Conservation (phyloP, 2,797 vertebrate species). For the Falco peregrinus region DNA sequence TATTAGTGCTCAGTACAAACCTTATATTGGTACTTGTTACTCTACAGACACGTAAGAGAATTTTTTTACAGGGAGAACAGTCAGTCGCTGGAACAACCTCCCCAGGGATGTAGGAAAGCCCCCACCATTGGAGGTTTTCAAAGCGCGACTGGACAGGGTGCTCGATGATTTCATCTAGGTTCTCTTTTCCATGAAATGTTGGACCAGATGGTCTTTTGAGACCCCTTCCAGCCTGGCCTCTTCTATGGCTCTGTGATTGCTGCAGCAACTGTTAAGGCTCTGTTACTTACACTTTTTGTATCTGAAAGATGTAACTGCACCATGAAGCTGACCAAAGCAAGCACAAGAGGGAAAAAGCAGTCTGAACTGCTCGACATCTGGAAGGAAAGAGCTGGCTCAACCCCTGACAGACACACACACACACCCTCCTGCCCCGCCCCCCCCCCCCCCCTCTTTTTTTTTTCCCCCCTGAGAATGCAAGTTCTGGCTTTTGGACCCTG, state of each 20-base stretch:
- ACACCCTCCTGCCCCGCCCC: fast-evolving
- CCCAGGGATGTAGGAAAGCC: neutral
- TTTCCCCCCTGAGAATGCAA: neutral
- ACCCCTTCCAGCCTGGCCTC: neutral
- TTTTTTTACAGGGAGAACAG: neutral
- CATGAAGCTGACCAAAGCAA: neutral
- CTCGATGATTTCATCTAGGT: neutral
- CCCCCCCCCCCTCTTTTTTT: neutral
- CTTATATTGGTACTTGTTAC: neutral
- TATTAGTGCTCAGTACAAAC: neutral
- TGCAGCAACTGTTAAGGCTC: neutral
- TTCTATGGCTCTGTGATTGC: neutral
- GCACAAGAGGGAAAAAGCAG: neutral
- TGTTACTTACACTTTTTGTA: neutral
- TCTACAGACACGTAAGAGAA: neutral
- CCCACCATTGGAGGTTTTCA: neutral
- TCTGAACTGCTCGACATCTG: neutral
- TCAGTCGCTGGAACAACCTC: neutral
- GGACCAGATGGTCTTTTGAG: no score
- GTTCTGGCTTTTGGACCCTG: neutral
- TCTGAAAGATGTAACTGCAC: neutral
- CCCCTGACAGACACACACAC: neutral
- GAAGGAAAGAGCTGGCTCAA: neutral
- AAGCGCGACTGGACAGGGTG: neutral
- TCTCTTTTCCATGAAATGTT: neutral